Evolutionary conservation across 2,888 invertebrate genomes (phyloP).

Genomic region (Agonopterix arenella): DNA sequence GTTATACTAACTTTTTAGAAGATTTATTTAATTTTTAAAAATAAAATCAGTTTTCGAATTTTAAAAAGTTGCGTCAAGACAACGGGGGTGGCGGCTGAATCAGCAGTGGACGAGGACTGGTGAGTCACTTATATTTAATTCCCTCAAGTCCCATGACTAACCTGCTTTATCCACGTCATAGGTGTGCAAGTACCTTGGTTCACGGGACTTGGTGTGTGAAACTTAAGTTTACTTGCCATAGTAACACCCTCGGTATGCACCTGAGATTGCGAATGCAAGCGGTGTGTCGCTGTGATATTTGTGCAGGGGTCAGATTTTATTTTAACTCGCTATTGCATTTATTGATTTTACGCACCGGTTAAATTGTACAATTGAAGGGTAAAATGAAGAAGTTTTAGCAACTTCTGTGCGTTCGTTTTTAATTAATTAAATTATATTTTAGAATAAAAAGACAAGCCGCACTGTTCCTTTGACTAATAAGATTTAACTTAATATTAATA

Average conservation of each 20-base stretch:
- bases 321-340: no score
- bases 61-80: background rate
- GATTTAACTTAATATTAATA: no score
- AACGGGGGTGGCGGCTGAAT: slow-evolving; percentile 40
- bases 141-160: slow-evolving; percentile 2
- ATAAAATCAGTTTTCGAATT: background rate
- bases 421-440: no score
- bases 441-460: no score
- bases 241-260: slow-evolving; percentile 55
- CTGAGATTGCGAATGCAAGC: slow-evolving; percentile 23
- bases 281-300: no score
- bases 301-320: no score
- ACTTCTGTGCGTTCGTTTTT: no score
- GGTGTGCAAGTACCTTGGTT: background rate
- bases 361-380: no score
- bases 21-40: slow-evolving; percentile 6
- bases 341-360: background rate
- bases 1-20: slow-evolving; percentile 6
- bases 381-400: no score
- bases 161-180: no score
- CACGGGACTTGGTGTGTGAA: background rate
- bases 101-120: slow-evolving; percentile 61
- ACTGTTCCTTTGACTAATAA: no score
- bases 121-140: slow-evolving; percentile 43
- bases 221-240: slow-evolving; percentile 51